These are phyloP conservation scores for Gastracanthus pulcherrimus DNA, from an alignment of 2,888 invertebrate species.

Conservation along the genomic window DNA sequence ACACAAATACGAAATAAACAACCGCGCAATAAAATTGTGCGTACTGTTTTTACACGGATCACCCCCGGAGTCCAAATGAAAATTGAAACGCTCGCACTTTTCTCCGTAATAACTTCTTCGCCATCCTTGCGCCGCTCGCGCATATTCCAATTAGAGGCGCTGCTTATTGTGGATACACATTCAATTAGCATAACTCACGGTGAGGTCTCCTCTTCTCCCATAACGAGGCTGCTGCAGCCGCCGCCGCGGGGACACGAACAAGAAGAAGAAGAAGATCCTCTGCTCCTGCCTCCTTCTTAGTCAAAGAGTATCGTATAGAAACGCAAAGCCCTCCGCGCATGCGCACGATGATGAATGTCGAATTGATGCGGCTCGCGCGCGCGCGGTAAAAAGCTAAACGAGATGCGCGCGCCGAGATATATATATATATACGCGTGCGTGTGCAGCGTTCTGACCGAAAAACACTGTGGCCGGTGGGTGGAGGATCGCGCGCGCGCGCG, in stretches of 20 bases:
- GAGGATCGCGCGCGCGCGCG: not conserved
- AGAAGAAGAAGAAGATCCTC: not conserved
- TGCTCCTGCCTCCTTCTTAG: slow-evolving; percentile 11
- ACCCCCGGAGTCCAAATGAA: not conserved
- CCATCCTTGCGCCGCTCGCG: not conserved
- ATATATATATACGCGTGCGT: not conserved
- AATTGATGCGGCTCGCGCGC: slow-evolving; percentile 10
- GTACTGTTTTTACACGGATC: not conserved
- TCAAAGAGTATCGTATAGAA: slow-evolving; percentile 20
- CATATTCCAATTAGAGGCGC: slow-evolving; percentile 69
- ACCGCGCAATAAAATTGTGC: too few species aligned
- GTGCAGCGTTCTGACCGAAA: not conserved
- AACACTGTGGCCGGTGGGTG: not conserved
- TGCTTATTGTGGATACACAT: slow-evolving; percentile 62
- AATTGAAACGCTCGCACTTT: slow-evolving; percentile 32
- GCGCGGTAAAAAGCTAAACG: slow-evolving; percentile 44
- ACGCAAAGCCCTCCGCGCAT: not conserved
- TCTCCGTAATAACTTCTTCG: slow-evolving; percentile 34
- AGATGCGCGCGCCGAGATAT: not conserved
- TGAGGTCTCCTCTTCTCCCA: slow-evolving; percentile 47
- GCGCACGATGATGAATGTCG: slow-evolving; percentile 48
- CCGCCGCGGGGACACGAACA: too few species aligned
- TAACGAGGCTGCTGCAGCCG: slow-evolving; percentile 33
- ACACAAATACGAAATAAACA: too few species aligned
- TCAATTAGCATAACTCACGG: slow-evolving; percentile 74